These are phyloP conservation scores for Hippocampus kuda DNA, from an alignment of 2,797 vertebrate species.

Conservation along the genomic window DNA sequence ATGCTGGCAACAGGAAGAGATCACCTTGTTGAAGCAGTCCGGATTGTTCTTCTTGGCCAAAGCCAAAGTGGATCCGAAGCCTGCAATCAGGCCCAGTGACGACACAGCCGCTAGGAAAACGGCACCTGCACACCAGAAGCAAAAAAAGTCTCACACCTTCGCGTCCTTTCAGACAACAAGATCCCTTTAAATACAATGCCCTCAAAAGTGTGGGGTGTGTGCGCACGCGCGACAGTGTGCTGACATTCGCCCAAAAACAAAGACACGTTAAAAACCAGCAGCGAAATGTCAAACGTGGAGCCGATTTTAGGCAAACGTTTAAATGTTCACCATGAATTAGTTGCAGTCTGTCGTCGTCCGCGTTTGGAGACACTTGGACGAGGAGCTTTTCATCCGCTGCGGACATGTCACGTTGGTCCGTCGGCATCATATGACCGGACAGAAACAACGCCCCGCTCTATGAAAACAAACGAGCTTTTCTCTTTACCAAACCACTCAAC, in stretches of 20 bases:
- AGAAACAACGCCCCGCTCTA: background rate
- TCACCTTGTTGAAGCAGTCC: slow-evolving; percentile 84
- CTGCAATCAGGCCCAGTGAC: slow-evolving; percentile 77
- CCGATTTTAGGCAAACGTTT: background rate
- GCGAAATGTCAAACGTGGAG: background rate
- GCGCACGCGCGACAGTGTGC: background rate
- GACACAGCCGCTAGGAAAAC: slow-evolving; percentile 78
- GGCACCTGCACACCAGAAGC: slow-evolving; percentile 65
- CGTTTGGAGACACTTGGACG: background rate
- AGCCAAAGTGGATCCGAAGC: slow-evolving; percentile 83
- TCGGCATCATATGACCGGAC: background rate
- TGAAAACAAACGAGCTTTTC: background rate
- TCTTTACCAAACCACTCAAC: too few species aligned
- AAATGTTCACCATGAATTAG: background rate
- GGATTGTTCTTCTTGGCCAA: slow-evolving; percentile 87
- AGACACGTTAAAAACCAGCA: background rate
- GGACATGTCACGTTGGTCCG: background rate
- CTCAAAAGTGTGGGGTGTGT: background rate
- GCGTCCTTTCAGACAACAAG: background rate
- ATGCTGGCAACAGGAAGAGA: background rate
- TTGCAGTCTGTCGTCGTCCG: slow-evolving; percentile 1
- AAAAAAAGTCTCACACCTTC: background rate
- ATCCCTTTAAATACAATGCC: background rate
- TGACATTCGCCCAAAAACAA: background rate
- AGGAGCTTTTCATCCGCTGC: too few species aligned